These are phyloP conservation scores for Tenualosa ilisha DNA, from an alignment of 2,797 vertebrate species.

Conservation along the genomic window DNA sequence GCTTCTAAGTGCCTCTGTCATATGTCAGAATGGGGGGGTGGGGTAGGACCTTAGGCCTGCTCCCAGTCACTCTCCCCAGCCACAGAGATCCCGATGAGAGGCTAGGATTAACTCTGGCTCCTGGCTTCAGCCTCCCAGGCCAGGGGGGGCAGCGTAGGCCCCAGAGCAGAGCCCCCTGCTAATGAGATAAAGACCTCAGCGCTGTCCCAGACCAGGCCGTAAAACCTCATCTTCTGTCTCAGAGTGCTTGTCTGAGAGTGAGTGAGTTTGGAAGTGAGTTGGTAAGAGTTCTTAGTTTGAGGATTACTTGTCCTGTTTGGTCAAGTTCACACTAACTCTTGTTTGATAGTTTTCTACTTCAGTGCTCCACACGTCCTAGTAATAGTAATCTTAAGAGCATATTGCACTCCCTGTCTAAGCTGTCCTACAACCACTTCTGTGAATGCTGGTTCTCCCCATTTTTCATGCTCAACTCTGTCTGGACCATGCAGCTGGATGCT, in stretches of 20 bases:
- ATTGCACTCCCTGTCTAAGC: no score
- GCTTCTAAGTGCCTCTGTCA: constrained; percentile 38
- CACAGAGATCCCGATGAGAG: constrained; percentile 42
- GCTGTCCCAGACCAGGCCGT: constrained; percentile 34
- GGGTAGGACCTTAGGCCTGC: constrained; percentile 22
- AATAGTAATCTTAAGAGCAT: no score
- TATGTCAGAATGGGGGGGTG: constrained; percentile 38
- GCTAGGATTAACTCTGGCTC: constrained; percentile 55
- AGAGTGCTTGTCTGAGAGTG: not conserved
- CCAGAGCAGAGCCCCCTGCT: constrained; percentile 38
- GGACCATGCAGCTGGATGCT: no score
- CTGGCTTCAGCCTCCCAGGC: constrained; percentile 52
- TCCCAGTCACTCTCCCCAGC: constrained; percentile 30
- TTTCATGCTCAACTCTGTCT: no score
- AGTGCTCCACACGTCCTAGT: no score
- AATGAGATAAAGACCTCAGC: constrained; percentile 42
- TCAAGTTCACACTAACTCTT: constrained; percentile 18
- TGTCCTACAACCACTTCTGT: no score
- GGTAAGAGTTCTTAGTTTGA: not conserved
- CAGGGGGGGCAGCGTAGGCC: constrained; percentile 33
- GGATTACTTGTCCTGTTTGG: constrained; percentile 11
- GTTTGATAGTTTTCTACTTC: not conserved
- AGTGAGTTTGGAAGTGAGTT: not conserved
- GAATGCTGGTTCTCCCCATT: no score
- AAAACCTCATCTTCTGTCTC: constrained; percentile 1